Evolutionary conservation across 2,888 invertebrate genomes (phyloP), one percentile per base, ranked within the genome.

Genomic region (Lithophane ornitopus): DNA sequence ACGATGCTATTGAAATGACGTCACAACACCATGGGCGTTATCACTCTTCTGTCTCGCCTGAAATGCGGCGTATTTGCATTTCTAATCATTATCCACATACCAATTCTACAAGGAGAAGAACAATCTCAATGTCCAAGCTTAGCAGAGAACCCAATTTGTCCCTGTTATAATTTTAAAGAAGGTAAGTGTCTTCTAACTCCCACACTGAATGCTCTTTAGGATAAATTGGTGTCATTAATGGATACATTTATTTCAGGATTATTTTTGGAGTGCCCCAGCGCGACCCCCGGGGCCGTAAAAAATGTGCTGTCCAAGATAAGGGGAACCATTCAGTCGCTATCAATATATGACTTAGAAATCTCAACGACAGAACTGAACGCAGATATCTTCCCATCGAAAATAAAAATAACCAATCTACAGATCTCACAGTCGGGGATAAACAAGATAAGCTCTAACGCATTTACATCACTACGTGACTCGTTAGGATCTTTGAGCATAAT

Each of bases 111-210:
- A 94, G 96, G 96, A 93, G 96, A 96, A 96, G 96, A 96, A 89
- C 95, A 96, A 82, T 90, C 95, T 44, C 93, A 98, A 92, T 98
- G 98, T 93, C 98, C 98, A 80, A 98, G 97, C 91, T 97, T 98
- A 90, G 97, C 98, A 90, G 97, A 98, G 89, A 98, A 98, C 94
- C 98, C 98, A 61, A 98, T 98, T 87, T 99, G 99, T 94, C 98
- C 98, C 11, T 99, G 99, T 95, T 99, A 98, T 97, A 98, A 98
- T 94, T 98, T 99, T 94, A 98, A 98, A 95, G 98, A 98, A 96
- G 99, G 97, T 97, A 94, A 92, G 86, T 82, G 22, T 58, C 59
- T n/a, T 49, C 7, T 49, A 22, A 1, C 12, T n/a, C 11, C 22
- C 19, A 19, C 28, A 26, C 16, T 70, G 9, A 66, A 76, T 34